Evolutionary conservation across 2,797 vertebrate species (phyloP), one percentile per base, ranked within the genome.

Genomic region (Hephaestus fuliginosus): DNA sequence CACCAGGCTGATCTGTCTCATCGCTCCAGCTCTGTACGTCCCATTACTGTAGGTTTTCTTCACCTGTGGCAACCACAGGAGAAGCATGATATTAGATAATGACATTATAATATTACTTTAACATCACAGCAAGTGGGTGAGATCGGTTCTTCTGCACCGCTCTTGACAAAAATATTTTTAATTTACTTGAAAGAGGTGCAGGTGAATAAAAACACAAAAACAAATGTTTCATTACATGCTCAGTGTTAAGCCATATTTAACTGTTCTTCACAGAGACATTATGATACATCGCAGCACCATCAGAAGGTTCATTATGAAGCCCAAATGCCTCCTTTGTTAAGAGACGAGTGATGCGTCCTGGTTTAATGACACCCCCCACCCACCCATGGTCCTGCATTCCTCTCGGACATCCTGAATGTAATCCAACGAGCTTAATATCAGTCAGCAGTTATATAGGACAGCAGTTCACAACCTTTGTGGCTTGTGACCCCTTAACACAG

Each of bases 1-100:
- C 90, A 99, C 98, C 93, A 99, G 94, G 94, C 98, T 99, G 94
- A 99, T 98, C 89, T 99, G 98, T 87, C 98, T 95, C 98, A 99
- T 99, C 36, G 98, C 96, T 36, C 98, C 98, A 48, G 98, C 97
- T 93, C 98, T 96, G 91, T 99, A 99, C 2, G 98, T 99, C 87
- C 98, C 98, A 60, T 99, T 97, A 89, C 97, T 98, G 95, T 98
- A 99, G 2, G 98, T 98, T 92, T 95, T 97, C 96, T 97, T 98
- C 94, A 99, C 98, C 98, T 99, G 86, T 52, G 51, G 90, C 4
- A 55, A 71, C 68, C 84, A 91, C 76, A 83, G 79, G 44, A 84
- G 44, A 56, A 71, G 74, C n/a, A 58, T 12, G 30, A 60, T 10
- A 9, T 69, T 6, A 82, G 6, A 57, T 4, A 1, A n/a, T 52